A percentile compares a stretch with the other conserved stretches of the same genome.
Conservation (phyloP, 2,113 vertebrate species). For the Polyodon spathula region DNA sequence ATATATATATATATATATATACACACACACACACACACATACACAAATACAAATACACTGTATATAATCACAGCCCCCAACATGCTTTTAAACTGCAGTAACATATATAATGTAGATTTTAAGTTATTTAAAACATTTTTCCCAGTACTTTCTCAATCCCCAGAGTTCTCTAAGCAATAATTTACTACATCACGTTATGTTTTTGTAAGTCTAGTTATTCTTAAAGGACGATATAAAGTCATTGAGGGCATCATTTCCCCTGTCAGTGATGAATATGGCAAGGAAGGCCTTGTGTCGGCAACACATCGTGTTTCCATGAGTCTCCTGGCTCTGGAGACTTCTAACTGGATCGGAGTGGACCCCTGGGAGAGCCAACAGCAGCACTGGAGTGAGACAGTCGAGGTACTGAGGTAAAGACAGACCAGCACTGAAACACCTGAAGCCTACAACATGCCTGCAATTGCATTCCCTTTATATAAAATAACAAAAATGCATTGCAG, state of each 20-base stretch:
- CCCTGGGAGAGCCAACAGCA: constrained; percentile 82
- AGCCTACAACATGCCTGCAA: too few species aligned
- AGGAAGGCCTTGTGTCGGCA: constrained; percentile 68
- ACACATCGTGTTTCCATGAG: constrained; percentile 74
- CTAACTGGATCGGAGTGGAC: constrained; percentile 77
- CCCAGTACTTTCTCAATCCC: background rate
- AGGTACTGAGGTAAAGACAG: constrained; percentile 66
- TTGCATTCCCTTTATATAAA: background rate
- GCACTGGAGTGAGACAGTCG: constrained; percentile 73
- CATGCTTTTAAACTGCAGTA: too few species aligned
- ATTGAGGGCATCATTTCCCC: constrained; percentile 78
- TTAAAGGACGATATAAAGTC: constrained; percentile 67
- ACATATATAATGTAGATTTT: too few species aligned
- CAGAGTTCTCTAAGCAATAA: too few species aligned
- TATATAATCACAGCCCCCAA: too few species aligned
- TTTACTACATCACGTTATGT: too few species aligned
- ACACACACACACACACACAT: too few species aligned
- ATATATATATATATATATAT: too few species aligned
- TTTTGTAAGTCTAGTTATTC: background rate
- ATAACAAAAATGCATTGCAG: too few species aligned
- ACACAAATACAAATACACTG: too few species aligned
- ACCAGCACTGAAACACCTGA: background rate
- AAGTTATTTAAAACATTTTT: background rate
- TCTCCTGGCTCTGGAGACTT: constrained; percentile 66
- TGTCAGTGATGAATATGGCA: constrained; percentile 70